phyloP scores from a whole-genome alignment of 2,888 invertebrate genomes.

The Agonopterix arenella region DNA sequence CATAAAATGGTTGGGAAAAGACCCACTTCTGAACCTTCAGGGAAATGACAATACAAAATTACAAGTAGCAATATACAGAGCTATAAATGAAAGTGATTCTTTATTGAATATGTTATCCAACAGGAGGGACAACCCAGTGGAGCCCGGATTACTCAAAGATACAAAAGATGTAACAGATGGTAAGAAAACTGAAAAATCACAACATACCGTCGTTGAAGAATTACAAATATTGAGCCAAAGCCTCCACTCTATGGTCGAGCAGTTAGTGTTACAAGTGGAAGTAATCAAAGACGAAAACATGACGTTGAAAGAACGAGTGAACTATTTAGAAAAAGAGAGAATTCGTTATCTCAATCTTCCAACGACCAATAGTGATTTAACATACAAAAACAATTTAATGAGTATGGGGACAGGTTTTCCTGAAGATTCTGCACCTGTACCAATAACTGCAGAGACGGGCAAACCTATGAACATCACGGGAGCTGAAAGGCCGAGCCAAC shows the following conservation, averaged over 20 bases:
- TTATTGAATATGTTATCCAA: conserved; percentile 62
- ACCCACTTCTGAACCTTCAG: conserved; percentile 47
- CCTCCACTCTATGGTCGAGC: conserved; percentile 70
- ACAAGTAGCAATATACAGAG: conserved; percentile 78
- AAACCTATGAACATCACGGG: conserved; percentile 21
- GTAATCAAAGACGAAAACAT: conserved; percentile 80
- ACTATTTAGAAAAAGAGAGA: conserved; percentile 75
- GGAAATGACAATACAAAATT: conserved; percentile 58
- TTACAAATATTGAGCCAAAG: conserved; percentile 80
- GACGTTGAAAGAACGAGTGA: conserved; percentile 74
- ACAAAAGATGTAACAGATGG: conserved; percentile 40
- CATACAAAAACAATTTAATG: conserved; percentile 29
- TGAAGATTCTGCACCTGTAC: conserved; percentile 25
- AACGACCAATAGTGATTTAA: conserved; percentile 32
- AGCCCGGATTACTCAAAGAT: conserved; percentile 28
- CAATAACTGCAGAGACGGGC: conserved; percentile 16
- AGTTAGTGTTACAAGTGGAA: conserved; percentile 79
- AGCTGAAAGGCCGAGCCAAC: conserved; percentile 26
- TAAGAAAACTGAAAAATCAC: conserved; percentile 78
- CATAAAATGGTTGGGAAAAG: conserved; percentile 54
- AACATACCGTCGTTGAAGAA: conserved; percentile 80
- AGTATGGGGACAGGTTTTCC: conserved; percentile 18
- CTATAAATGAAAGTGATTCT: conserved; percentile 82
- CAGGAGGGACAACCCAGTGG: conserved; percentile 30
- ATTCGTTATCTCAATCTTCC: conserved; percentile 54